These are phyloP conservation scores for Eupithecia exiguata DNA, from an alignment of 2,888 invertebrate genomes.

Conservation along the genomic window DNA sequence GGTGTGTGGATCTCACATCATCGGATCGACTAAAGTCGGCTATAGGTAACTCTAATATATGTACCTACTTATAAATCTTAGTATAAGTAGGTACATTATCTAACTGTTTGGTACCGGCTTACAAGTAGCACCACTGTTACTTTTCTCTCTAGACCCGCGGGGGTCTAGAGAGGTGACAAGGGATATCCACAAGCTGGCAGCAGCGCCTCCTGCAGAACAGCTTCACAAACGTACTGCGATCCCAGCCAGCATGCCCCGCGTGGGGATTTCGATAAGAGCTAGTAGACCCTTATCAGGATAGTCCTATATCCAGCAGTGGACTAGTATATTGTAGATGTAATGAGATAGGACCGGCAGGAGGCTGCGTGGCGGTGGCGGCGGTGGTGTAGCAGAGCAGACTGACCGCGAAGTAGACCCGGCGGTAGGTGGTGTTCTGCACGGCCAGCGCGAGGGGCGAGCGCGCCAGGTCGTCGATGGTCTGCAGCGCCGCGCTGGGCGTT, in stretches of 20 bases:
- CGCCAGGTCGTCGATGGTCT: constrained; percentile 80
- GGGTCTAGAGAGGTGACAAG: too few species aligned
- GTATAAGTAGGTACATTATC: too few species aligned
- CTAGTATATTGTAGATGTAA: background rate
- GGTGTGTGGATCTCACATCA: background rate
- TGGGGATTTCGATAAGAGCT: background rate
- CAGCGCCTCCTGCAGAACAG: too few species aligned
- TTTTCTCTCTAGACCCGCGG: too few species aligned
- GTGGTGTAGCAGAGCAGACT: constrained; percentile 29
- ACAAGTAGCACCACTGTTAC: background rate
- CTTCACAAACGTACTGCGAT: too few species aligned
- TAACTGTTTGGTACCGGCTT: background rate
- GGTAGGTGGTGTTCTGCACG: constrained; percentile 85
- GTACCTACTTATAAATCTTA: too few species aligned
- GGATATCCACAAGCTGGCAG: too few species aligned
- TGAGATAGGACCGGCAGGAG: too few species aligned
- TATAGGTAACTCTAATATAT: too few species aligned
- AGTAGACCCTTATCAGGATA: background rate
- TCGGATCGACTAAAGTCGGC: too few species aligned
- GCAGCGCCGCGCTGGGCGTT: constrained; percentile 84
- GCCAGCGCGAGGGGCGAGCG: constrained; percentile 82
- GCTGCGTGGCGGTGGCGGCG: background rate
- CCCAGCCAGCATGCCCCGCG: too few species aligned
- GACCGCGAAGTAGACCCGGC: constrained; percentile 82
- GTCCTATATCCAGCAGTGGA: background rate